A percentile compares a stretch with the other conserved stretches of the same genome.
Conservation (phyloP, 2,797 vertebrate species). For the Anguilla pacifica region DNA sequence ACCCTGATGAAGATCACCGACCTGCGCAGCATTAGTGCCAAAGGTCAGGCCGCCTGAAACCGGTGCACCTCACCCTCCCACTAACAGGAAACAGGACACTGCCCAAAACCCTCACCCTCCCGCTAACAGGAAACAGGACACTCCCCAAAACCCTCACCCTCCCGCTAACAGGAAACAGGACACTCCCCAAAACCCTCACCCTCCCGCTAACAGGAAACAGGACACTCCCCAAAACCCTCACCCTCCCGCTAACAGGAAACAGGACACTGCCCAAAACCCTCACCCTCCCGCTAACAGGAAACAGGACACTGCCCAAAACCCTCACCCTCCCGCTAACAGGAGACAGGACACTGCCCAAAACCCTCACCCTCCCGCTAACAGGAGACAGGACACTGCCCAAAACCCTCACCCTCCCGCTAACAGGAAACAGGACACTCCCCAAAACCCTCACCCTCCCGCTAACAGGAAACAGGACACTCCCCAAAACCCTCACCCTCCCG, state of each 20-base stretch:
- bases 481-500: background rate
- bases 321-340: background rate
- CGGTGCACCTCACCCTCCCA: background rate
- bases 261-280: background rate
- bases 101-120: background rate
- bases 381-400: too few relatives aligned
- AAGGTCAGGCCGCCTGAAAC: constrained; percentile 73
- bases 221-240: background rate
- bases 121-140: background rate
- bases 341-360: too few relatives aligned
- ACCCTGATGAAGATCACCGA: constrained; percentile 99
- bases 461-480: background rate
- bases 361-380: too few relatives aligned
- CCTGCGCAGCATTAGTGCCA: constrained; percentile 96
- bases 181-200: background rate
- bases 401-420: background rate
- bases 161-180: background rate
- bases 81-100: background rate
- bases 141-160: background rate
- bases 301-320: background rate
- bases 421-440: background rate
- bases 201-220: background rate
- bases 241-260: too few relatives aligned
- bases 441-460: background rate
- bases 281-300: too few relatives aligned